Evolutionary conservation across 2,113 vertebrate genomes (phyloP).

Genomic region (Tympanuchus pallidicinctus): DNA sequence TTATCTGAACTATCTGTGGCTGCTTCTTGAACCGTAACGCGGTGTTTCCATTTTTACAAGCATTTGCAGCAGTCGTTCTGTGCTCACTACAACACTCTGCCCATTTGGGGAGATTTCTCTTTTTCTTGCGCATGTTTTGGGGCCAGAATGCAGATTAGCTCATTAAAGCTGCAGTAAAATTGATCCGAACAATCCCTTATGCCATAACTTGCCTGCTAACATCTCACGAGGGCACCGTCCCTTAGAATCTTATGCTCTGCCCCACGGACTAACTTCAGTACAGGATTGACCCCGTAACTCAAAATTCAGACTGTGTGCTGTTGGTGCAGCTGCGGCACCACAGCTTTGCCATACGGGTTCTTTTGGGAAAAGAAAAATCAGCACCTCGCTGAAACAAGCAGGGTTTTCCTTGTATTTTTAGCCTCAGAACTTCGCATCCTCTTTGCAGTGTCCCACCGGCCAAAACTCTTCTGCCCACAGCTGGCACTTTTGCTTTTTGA

Average conservation of each 20-base stretch:
- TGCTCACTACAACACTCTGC: neutral
- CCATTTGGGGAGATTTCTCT: neutral
- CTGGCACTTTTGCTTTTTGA: neutral
- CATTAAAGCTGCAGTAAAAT: neutral
- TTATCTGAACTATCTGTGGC: neutral
- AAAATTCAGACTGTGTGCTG: neutral
- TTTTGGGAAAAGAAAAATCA: neutral
- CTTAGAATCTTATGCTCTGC: neutral
- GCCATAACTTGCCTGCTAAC: neutral
- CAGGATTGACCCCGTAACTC: neutral
- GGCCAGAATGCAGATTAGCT: neutral
- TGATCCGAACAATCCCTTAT: neutral
- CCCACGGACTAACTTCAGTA: fast-evolving
- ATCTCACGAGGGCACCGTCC: neutral
- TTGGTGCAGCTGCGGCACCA: fast-evolving
- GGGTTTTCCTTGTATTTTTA: slow-evolving; percentile 5
- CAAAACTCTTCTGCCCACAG: neutral
- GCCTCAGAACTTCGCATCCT: neutral
- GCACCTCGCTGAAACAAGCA: neutral
- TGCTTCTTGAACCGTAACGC: fast-evolving
- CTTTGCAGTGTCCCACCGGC: neutral
- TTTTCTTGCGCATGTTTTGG: neutral
- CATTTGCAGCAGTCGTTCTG: neutral
- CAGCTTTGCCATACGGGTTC: neutral
- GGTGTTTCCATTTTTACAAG: neutral